phyloP scores from a whole-genome alignment of 2,888 invertebrate species.

The Heliconius hortense region DNA sequence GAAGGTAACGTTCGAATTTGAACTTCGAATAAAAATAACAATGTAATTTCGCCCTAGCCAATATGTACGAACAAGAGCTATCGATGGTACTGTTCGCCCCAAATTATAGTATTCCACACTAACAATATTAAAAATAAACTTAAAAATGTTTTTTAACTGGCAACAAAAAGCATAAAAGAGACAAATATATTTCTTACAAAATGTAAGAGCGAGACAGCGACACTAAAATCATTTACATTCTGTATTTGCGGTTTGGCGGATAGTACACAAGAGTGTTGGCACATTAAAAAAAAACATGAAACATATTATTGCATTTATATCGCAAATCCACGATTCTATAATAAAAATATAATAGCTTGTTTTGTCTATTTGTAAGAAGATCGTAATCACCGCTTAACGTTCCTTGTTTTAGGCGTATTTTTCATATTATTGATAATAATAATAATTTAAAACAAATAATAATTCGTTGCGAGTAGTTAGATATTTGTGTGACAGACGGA shows the following conservation, averaged over 20 bases:
- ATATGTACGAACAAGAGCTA: constrained; percentile 65
- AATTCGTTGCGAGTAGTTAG: constrained; percentile 32
- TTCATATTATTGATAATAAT: constrained; percentile 46
- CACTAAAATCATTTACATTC: neutral
- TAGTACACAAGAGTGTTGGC: constrained; percentile 35
- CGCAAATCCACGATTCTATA: constrained; percentile 60
- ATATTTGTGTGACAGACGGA: constrained; percentile 18
- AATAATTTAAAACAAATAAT: constrained; percentile 16
- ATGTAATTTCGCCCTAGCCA: constrained; percentile 51
- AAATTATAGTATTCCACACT: neutral
- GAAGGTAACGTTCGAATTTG: constrained; percentile 15
- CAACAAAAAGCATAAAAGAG: neutral
- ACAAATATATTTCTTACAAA: neutral
- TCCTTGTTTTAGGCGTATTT: constrained; percentile 47
- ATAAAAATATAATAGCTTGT: constrained; percentile 45
- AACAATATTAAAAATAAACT: neutral
- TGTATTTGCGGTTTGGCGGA: constrained; percentile 20
- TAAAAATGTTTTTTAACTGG: neutral
- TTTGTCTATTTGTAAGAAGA: constrained; percentile 46
- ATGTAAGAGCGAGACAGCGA: neutral
- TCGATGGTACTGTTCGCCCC: constrained; percentile 35
- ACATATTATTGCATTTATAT: constrained; percentile 70
- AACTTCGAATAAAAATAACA: constrained; percentile 19
- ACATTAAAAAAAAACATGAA: constrained; percentile 42
- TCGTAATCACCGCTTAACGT: constrained; percentile 49